phyloP scores from a whole-genome alignment of 2,888 invertebrate genomes.

The Pollenia angustigena region DNA sequence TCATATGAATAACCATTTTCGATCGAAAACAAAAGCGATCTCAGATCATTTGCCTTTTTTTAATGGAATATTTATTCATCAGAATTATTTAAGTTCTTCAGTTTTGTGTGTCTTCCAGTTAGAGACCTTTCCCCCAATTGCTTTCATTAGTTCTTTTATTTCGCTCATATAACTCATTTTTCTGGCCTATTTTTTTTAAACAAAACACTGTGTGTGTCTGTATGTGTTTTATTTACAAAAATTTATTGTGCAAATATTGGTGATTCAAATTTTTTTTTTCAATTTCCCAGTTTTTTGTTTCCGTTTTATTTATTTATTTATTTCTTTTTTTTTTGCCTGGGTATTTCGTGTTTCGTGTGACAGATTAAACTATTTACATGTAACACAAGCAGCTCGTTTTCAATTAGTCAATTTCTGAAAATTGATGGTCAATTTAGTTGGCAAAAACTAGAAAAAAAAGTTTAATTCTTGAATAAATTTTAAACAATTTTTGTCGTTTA shows the following conservation, averaged over 20 bases:
- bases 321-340: too few relatives aligned
- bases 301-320: not conserved
- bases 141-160: not conserved
- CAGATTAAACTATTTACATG: conserved; percentile 61
- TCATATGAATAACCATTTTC: too few relatives aligned
- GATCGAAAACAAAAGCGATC: too few relatives aligned
- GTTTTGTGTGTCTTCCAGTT: too few relatives aligned
- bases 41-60: too few relatives aligned
- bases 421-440: conserved; percentile 46
- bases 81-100: too few relatives aligned
- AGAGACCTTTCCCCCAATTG: too few relatives aligned
- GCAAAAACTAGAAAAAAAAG: not conserved
- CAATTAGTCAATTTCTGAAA: conserved; percentile 63
- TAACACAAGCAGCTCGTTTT: conserved; percentile 55
- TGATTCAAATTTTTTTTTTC: conserved; percentile 39
- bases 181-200: not conserved
- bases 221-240: conserved; percentile 33
- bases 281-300: not conserved
- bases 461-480: not conserved
- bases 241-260: conserved; percentile 43
- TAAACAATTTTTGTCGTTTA: not conserved
- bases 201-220: not conserved
- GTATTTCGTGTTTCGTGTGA: conserved; percentile 52
- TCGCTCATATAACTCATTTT: not conserved
- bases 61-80: too few relatives aligned